A percentile compares a stretch with the other conserved stretches of the same genome.
These are phyloP conservation scores for Miltochrista miniata DNA, from an alignment of 2,888 invertebrate species.

Conservation along the genomic window DNA sequence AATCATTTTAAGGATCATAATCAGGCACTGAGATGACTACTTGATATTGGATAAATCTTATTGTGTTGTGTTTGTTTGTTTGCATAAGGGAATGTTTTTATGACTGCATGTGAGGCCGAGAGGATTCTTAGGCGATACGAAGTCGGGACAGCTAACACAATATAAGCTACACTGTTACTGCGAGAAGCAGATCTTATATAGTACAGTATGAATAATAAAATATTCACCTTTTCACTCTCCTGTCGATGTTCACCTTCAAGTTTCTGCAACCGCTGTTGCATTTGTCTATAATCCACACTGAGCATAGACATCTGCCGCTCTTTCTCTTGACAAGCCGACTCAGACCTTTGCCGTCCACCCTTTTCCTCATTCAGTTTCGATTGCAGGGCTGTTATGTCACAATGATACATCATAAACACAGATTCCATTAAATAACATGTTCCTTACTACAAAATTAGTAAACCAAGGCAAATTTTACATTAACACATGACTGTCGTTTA, in stretches of 20 bases:
- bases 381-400: slow-evolving; percentile 88
- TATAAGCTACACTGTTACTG: too few relatives aligned
- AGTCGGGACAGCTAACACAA: too few relatives aligned
- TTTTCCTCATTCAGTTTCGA: slow-evolving; percentile 96
- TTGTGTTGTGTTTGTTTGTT: too few relatives aligned
- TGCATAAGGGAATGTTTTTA: too few relatives aligned
- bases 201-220: not conserved
- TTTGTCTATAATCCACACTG: slow-evolving; percentile 97
- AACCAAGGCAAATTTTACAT: not conserved
- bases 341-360: slow-evolving; percentile 92
- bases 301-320: slow-evolving; percentile 98
- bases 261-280: slow-evolving; percentile 94
- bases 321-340: slow-evolving; percentile 94
- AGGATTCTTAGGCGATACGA: too few relatives aligned
- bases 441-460: not conserved
- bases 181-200: too few relatives aligned
- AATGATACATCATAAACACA: slow-evolving; percentile 4
- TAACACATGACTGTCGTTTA: not conserved
- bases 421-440: slow-evolving; percentile 1
- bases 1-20: too few relatives aligned
- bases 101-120: too few relatives aligned
- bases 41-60: too few relatives aligned
- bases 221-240: slow-evolving; percentile 90
- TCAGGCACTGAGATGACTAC: too few relatives aligned
- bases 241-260: slow-evolving; percentile 96